Percentiles rank a stretch among this genome's conserved stretches.
phyloP scores from a whole-genome alignment of 2,888 invertebrate genomes.

The Prenolepis imparis region DNA sequence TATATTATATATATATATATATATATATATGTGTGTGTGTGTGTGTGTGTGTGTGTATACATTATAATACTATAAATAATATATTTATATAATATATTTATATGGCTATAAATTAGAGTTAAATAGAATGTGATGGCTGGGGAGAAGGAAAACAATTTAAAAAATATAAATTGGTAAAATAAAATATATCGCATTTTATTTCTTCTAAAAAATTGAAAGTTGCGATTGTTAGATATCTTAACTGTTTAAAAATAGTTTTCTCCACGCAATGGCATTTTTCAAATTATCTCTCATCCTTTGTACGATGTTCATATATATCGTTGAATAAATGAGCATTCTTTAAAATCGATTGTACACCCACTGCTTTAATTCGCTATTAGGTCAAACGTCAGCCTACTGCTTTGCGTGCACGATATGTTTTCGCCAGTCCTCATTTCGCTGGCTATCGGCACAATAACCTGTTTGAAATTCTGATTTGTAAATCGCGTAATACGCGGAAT shows the following conservation, averaged over 20 bases:
- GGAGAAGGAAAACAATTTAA: background rate
- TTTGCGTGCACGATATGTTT: conserved; percentile 30
- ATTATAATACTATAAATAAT: background rate
- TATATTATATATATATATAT: background rate
- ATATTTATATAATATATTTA: background rate
- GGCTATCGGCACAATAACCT: conserved; percentile 47
- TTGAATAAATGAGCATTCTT: conserved; percentile 5
- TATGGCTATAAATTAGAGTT: background rate
- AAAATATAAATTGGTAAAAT: background rate
- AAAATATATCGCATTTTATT: background rate
- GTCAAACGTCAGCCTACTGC: conserved; percentile 17
- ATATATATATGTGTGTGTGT: too few species aligned
- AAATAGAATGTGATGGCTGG: background rate
- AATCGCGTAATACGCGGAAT: conserved; percentile 40
- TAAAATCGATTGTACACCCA: conserved; percentile 12
- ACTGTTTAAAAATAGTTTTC: background rate
- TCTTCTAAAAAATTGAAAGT: background rate
- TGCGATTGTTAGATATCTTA: background rate
- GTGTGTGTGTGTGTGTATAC: too few species aligned
- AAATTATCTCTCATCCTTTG: background rate
- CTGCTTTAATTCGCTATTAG: conserved; percentile 42
- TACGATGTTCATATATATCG: background rate
- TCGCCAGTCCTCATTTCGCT: background rate
- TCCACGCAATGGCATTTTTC: background rate
- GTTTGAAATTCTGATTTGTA: conserved; percentile 54